phyloP scores from a whole-genome alignment of 2,113 vertebrate genomes.

The Dipodomys stephensi region DNA sequence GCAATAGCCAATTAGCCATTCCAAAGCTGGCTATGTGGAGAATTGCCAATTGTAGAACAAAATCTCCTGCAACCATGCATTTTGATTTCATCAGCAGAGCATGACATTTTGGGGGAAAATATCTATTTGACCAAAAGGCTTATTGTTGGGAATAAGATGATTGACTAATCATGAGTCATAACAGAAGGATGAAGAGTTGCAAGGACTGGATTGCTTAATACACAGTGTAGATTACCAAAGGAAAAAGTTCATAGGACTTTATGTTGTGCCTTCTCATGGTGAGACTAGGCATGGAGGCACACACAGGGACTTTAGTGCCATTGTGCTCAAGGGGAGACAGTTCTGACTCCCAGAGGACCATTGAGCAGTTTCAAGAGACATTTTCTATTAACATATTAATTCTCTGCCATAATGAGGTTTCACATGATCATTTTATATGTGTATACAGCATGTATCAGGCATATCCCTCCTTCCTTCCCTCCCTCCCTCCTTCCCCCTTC shows the following conservation, averaged over 20 bases:
- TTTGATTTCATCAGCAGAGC: background rate
- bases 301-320: background rate
- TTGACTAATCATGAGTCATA: background rate
- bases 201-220: background rate
- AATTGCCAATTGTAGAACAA: background rate
- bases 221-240: background rate
- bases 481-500: too few species aligned
- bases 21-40: background rate
- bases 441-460: too few species aligned
- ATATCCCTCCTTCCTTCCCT: accelerated
- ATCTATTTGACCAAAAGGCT: background rate
- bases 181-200: background rate
- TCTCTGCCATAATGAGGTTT: background rate
- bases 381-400: background rate
- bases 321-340: background rate
- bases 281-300: background rate
- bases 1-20: background rate
- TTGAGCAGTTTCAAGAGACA: background rate
- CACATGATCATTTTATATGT: background rate
- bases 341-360: background rate
- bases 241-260: background rate
- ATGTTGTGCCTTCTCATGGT: background rate
- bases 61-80: background rate
- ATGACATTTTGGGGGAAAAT: background rate
- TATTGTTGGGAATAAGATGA: background rate